A percentile compares a stretch with the other conserved stretches of the same genome.
Evolutionary conservation across 2,888 invertebrate genomes (phyloP).

Genomic region (Synanthedon vespiformis): DNA sequence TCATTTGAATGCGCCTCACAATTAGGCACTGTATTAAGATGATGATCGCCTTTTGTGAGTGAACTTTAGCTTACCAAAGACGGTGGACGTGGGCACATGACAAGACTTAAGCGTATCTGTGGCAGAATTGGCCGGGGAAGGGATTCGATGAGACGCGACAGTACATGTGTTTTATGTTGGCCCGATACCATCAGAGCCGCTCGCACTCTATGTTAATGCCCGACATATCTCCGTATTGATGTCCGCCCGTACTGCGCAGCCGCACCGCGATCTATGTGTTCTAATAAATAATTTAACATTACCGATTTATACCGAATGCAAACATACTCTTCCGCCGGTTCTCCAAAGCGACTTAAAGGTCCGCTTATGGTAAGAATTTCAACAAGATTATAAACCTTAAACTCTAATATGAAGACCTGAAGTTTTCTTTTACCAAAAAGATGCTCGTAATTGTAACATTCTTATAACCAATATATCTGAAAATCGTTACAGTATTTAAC

Average conservation of each 20-base stretch:
- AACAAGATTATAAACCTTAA: too few relatives aligned
- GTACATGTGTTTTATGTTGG: not conserved
- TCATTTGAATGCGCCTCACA: constrained; percentile 1
- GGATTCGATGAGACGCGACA: too few relatives aligned
- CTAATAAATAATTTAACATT: not conserved
- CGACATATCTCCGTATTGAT: not conserved
- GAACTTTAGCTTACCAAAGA: constrained; percentile 2
- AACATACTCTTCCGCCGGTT: not conserved
- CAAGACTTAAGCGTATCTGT: constrained; percentile 8
- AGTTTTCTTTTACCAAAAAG: too few relatives aligned
- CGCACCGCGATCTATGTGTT: not conserved
- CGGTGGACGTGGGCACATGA: constrained; percentile 17
- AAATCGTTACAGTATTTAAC: too few relatives aligned
- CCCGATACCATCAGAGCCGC: not conserved
- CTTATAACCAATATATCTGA: too few relatives aligned
- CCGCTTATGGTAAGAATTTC: not conserved
- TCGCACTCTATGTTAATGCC: not conserved
- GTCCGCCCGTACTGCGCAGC: not conserved
- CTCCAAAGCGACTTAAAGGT: not conserved
- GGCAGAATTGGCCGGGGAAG: not conserved
- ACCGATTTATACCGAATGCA: not conserved
- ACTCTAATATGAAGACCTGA: too few relatives aligned
- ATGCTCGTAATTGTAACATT: too few relatives aligned
- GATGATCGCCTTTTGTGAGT: too few relatives aligned
- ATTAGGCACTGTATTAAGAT: too few relatives aligned